Evolutionary conservation across 2,888 invertebrate genomes (phyloP).

Genomic region (Ormia ochracea): DNA sequence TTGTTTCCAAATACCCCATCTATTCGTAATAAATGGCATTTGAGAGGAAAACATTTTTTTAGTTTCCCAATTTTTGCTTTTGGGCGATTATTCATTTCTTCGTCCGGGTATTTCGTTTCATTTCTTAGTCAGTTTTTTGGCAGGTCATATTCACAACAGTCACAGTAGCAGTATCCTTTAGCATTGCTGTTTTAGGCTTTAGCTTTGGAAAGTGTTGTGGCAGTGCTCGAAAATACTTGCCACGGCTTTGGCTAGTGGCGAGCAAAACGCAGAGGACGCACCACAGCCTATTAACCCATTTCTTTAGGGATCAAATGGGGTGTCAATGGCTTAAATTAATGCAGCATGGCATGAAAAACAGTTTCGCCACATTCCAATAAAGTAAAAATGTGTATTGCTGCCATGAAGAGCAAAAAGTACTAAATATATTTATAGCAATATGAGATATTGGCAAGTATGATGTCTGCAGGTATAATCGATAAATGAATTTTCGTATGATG

Average conservation of each 20-base stretch:
- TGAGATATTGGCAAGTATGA: background rate
- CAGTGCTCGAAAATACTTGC: conserved; percentile 1
- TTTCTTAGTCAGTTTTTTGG: conserved; percentile 44
- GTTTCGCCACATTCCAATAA: background rate
- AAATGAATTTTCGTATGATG: background rate
- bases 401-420: background rate
- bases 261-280: background rate
- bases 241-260: background rate
- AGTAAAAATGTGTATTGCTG: background rate
- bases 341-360: conserved; percentile 32
- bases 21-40: conserved; percentile 45
- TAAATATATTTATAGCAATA: background rate
- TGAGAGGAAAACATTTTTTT: conserved; percentile 6
- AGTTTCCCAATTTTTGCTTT: background rate
- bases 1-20: conserved; percentile 5
- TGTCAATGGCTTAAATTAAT: conserved; percentile 54
- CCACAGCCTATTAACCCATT: conserved; percentile 58
- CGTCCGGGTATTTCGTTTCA: conserved; percentile 20
- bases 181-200: background rate
- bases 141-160: conserved; percentile 39
- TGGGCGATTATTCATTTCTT: conserved; percentile 22
- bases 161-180: conserved; percentile 10
- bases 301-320: conserved; percentile 38
- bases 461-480: background rate
- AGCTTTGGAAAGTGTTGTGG: background rate